phyloP scores from a whole-genome alignment of 2,888 invertebrate species.

The Rhodophaea formosa region DNA sequence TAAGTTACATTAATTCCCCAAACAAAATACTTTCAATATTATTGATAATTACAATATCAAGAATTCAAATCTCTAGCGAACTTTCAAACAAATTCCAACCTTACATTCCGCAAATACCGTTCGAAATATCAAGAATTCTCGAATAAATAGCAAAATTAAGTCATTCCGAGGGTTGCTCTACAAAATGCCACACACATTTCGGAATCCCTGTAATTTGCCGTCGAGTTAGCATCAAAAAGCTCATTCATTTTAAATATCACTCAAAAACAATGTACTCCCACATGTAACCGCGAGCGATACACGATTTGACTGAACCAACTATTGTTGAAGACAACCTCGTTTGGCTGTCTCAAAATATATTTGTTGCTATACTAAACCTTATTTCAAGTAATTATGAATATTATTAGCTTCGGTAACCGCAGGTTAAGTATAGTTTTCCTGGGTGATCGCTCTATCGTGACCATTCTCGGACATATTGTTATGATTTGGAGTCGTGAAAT shows the following conservation, averaged over 20 bases:
- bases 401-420: slow-evolving; percentile 32
- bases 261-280: slow-evolving; percentile 59
- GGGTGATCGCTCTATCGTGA: slow-evolving; percentile 68
- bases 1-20: background rate
- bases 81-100: background rate
- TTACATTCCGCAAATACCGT: background rate
- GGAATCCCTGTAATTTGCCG: slow-evolving; percentile 52
- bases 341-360: slow-evolving; percentile 32
- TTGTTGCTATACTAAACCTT: slow-evolving; percentile 33
- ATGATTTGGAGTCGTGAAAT: slow-evolving; percentile 73
- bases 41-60: background rate
- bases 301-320: slow-evolving; percentile 66
- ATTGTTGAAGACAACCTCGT: slow-evolving; percentile 63
- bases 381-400: slow-evolving; percentile 26
- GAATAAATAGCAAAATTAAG: slow-evolving; percentile 1
- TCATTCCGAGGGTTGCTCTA: slow-evolving; percentile 7
- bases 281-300: slow-evolving; percentile 69
- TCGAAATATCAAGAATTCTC: background rate
- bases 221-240: slow-evolving; percentile 45
- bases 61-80: background rate
- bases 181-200: slow-evolving; percentile 53
- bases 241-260: slow-evolving; percentile 51
- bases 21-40: background rate
- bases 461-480: slow-evolving; percentile 67
- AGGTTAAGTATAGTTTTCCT: slow-evolving; percentile 43